Evolutionary conservation across 2,113 vertebrate species (phyloP).

Genomic region (Pseudorhombus dupliciocellatus): DNA sequence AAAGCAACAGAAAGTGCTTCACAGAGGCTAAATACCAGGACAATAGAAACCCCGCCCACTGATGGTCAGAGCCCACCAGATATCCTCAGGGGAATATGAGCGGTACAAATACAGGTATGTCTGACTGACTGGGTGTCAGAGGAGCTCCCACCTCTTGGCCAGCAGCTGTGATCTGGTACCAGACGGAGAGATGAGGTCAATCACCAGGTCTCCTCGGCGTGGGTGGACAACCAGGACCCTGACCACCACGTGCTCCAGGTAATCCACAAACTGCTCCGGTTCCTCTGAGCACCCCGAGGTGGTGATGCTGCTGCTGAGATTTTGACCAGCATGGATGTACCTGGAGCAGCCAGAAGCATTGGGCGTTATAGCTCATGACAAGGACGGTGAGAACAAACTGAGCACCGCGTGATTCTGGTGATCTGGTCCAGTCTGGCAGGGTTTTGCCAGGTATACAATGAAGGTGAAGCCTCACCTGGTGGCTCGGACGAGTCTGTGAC

Average conservation of each 20-base stretch:
- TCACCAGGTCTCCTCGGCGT: slow-evolving; percentile 90
- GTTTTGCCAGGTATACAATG: neutral
- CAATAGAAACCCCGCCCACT: no score
- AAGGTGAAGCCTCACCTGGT: slow-evolving; percentile 82
- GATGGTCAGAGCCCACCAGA: no score
- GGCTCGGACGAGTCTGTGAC: slow-evolving; percentile 79
- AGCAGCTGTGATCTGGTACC: slow-evolving; percentile 91
- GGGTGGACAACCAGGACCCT: slow-evolving; percentile 85
- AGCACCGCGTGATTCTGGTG: no score
- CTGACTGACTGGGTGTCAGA: neutral
- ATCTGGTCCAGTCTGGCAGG: no score
- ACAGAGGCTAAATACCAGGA: no score
- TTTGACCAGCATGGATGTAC: slow-evolving; percentile 86
- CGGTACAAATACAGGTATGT: no score
- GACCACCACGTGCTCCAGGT: slow-evolving; percentile 90
- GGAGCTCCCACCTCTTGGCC: slow-evolving; percentile 83
- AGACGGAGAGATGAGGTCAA: slow-evolving; percentile 87
- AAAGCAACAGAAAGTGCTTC: no score
- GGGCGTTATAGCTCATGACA: neutral
- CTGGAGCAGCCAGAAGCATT: slow-evolving; percentile 62
- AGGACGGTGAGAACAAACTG: neutral
- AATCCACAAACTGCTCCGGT: slow-evolving; percentile 81
- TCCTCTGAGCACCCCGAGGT: slow-evolving; percentile 84
- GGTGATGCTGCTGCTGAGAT: slow-evolving; percentile 79
- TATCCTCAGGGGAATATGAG: no score